Evolutionary conservation across 2,888 invertebrate species (phyloP).

Genomic region (Erebia ligea): DNA sequence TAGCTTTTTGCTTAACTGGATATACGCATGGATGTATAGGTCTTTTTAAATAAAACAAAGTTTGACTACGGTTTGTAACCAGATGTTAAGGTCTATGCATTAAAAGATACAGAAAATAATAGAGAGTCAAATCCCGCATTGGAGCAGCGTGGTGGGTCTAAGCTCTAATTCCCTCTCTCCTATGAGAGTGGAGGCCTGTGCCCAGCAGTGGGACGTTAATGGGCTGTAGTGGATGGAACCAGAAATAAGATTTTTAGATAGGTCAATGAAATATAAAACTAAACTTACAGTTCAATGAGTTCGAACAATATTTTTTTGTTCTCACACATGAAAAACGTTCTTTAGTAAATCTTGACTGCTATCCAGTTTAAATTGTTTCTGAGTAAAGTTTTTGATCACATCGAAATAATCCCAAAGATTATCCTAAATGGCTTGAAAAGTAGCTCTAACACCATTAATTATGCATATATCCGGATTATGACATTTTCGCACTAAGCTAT

Average conservation of each 20-base stretch:
- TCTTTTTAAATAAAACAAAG: not conserved
- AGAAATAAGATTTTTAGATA: not conserved
- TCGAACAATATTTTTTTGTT: too few relatives aligned
- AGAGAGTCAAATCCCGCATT: not conserved
- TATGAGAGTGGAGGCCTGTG: too few relatives aligned
- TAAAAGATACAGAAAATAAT: not conserved
- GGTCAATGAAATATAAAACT: not conserved
- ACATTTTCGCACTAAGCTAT: not conserved
- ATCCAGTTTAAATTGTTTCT: too few relatives aligned
- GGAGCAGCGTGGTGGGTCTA: too few relatives aligned
- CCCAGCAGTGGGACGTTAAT: too few relatives aligned
- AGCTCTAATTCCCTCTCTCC: too few relatives aligned
- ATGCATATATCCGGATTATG: not conserved
- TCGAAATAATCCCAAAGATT: not conserved
- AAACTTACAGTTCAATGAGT: too few relatives aligned
- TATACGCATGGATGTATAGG: not conserved
- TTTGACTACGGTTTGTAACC: not conserved
- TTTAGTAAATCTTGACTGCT: too few relatives aligned
- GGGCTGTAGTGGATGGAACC: too few relatives aligned
- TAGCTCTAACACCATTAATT: not conserved
- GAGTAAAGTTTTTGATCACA: too few relatives aligned
- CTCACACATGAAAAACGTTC: too few relatives aligned
- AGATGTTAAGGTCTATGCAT: not conserved
- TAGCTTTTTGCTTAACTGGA: slow-evolving; percentile 1
- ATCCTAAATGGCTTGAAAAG: too few relatives aligned